A percentile compares a stretch with the other conserved stretches of the same genome.
Evolutionary conservation across 2,113 vertebrate species (phyloP).

Genomic region (Protobothrops flavoviridis): DNA sequence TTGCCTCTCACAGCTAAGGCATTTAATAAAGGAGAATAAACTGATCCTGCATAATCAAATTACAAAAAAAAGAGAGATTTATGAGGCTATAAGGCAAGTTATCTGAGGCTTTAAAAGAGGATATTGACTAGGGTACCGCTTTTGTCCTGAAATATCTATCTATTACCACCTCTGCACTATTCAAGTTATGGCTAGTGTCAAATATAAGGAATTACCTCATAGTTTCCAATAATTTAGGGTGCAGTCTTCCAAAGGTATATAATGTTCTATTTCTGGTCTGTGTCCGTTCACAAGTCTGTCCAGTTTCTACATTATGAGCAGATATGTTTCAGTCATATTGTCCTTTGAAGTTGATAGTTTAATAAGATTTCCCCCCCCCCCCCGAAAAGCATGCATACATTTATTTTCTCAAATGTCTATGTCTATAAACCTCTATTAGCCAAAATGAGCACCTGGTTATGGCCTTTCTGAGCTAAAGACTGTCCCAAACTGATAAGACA

Average conservation of each 20-base stretch:
- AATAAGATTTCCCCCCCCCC: not conserved
- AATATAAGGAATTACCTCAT: not conserved
- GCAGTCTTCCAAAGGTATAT: not conserved
- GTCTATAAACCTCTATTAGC: not conserved
- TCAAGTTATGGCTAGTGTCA: not conserved
- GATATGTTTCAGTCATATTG: not conserved
- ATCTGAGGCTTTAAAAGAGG: slow-evolving; percentile 17
- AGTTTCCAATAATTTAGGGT: not conserved
- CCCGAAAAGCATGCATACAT: not conserved
- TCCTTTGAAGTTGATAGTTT: not conserved
- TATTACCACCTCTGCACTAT: not conserved
- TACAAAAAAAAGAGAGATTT: slow-evolving; percentile 47
- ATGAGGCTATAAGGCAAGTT: slow-evolving; percentile 33
- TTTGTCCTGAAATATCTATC: slow-evolving; percentile 28
- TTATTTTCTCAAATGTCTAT: not conserved
- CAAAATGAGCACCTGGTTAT: not conserved
- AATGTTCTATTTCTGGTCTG: not conserved
- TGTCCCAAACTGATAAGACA: too few species aligned
- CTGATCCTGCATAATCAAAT: not conserved
- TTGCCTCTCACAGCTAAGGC: slow-evolving; percentile 6
- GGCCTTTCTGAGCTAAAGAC: not conserved
- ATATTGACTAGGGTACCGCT: not conserved
- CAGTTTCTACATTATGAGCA: not conserved
- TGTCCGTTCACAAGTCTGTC: not conserved
- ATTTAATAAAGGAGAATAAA: slow-evolving; percentile 9